Evolutionary conservation across 2,888 invertebrate species (phyloP), one percentile per base, ranked within the genome.

Genomic region (Athetis lepigone): DNA sequence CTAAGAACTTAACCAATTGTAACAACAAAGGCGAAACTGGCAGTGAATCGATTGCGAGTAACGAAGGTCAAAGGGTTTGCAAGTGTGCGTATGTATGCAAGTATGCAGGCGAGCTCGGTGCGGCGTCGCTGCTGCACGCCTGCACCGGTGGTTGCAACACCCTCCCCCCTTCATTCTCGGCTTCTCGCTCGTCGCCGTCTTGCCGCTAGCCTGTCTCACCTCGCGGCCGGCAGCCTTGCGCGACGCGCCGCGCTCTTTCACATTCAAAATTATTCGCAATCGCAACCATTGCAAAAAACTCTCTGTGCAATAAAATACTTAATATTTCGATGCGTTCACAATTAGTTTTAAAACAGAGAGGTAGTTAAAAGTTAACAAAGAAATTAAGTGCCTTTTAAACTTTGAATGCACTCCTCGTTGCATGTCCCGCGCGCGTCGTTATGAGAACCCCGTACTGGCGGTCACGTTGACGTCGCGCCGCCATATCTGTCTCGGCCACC

Each of bases 371-470:
- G 81, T 78, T 88, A 86, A 82, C 71, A 85, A 84, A 86, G 77
- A 91, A 89, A 88, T 88, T 87, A 86, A 87, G 92, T 92, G 90
- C 90, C 89, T 93, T 92, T 92, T 83, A 90, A 89, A 94, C 90
- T 94, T 95, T 94, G 93, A 94, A 95, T 95, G 95, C 95, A 95
- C 95, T 95, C 95, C 95, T 96, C 96, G 95, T 96, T 95, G 95
- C 96, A 96, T 92, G 90, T 94, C 95, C 96, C 96, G 96, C 97
- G 96, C 96, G 97, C 97, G 97, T 97, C 96, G 96, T 96, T 96
- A 79, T 96, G 96, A 96, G 96, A 96, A 96, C 96, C 97, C 96
- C 96, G 96, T 95, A 96, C 94, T 93, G 95, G 95, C 95, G 95
- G 95, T 96, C 95, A 96, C 96, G 96, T 96, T 96, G 96, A 96